Percentiles rank a stretch among this genome's conserved stretches.
phyloP scores from a whole-genome alignment of 2,888 invertebrate species.

The Pandemis heparana region DNA sequence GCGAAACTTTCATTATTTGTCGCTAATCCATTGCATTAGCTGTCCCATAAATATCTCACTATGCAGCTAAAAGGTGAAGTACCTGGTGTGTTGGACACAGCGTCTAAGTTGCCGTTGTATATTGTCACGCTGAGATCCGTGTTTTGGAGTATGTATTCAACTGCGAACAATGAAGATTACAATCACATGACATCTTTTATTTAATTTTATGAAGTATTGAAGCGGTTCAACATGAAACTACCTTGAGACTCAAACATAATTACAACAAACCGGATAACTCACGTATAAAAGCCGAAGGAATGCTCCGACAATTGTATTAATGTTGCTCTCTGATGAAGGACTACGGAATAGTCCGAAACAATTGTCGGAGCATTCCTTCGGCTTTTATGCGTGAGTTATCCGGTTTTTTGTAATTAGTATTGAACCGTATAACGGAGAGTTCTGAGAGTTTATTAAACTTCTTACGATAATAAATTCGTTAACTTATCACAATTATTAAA shows the following conservation, averaged over 20 bases:
- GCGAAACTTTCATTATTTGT: background rate
- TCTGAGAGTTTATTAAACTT: background rate
- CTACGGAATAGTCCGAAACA: too few relatives aligned
- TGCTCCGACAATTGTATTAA: too few relatives aligned
- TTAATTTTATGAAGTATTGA: slow-evolving; percentile 15
- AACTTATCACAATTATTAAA: background rate
- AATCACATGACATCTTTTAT: slow-evolving; percentile 5
- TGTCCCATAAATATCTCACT: slow-evolving; percentile 1
- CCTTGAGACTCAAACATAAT: too few relatives aligned
- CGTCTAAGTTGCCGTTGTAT: slow-evolving; percentile 92
- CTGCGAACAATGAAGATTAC: slow-evolving; percentile 70
- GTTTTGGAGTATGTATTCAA: slow-evolving; percentile 88
- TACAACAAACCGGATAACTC: too few relatives aligned
- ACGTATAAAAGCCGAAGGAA: too few relatives aligned
- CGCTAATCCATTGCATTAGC: slow-evolving; percentile 6
- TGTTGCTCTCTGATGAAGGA: too few relatives aligned
- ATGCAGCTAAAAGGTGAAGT: slow-evolving; percentile 44
- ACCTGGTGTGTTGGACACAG: slow-evolving; percentile 94
- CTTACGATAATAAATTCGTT: slow-evolving; percentile 11
- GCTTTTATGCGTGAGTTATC: too few relatives aligned
- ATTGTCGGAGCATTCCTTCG: too few relatives aligned
- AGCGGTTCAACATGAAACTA: too few relatives aligned
- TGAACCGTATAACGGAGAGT: background rate
- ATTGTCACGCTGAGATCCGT: slow-evolving; percentile 88
- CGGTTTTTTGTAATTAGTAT: too few relatives aligned